These are phyloP conservation scores for Enteromius argenteus DNA, from an alignment of 2,797 vertebrate genomes.

Conservation along the genomic window DNA sequence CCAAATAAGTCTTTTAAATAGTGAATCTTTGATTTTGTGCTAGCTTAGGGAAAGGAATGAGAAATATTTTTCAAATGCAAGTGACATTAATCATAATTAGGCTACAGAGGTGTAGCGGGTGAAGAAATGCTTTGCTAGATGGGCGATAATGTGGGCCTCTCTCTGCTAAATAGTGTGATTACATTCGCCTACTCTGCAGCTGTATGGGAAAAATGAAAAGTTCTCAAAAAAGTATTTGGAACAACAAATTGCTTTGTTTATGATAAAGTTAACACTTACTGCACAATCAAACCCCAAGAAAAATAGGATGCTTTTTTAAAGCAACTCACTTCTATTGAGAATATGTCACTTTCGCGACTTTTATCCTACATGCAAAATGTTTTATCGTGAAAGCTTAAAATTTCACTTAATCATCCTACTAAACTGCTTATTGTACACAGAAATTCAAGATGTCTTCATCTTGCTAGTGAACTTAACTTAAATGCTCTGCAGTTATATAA, in stretches of 20 bases:
- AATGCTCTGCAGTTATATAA: conserved; percentile 44
- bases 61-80: conserved; percentile 31
- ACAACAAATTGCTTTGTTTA: conserved; percentile 35
- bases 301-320: neutral
- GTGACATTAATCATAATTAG: conserved; percentile 44
- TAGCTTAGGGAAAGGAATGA: conserved; percentile 14
- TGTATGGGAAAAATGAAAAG: conserved; percentile 23
- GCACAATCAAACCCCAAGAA: conserved; percentile 7
- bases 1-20: conserved; percentile 7
- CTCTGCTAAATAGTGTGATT: conserved; percentile 34
- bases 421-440: neutral
- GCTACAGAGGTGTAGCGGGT: neutral
- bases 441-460: neutral
- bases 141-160: conserved; percentile 38
- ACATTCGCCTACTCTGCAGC: conserved; percentile 14
- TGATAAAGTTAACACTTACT: conserved; percentile 34
- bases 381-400: neutral
- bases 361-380: neutral
- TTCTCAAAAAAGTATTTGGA: conserved; percentile 33
- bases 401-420: neutral
- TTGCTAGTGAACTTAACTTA: conserved; percentile 13
- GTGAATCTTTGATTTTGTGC: neutral
- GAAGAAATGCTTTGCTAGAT: conserved; percentile 26
- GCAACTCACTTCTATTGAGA: neutral
- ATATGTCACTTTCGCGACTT: neutral